Base-by-base conservation (phyloP, 2,888 invertebrate genomes). In the Liodrosophila aerea region DNA sequence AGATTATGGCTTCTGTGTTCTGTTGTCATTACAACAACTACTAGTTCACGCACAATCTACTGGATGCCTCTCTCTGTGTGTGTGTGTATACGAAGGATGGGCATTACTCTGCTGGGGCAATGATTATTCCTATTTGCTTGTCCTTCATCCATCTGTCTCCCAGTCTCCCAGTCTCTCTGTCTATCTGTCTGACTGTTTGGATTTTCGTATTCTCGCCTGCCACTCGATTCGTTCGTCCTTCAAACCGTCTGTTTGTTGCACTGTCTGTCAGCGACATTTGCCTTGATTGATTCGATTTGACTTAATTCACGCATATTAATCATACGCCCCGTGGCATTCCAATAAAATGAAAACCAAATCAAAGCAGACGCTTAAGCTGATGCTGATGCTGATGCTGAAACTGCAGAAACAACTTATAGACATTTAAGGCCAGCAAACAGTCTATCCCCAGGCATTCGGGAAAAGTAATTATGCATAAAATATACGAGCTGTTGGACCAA, bases 261-360 rank as follows among this genome's bases (percentile, higher is more conserved):
- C 61, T 56, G 40, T 54, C 52, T 62, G 68, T 53, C 57, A 45
- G 45, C 72, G 82, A 72, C 74, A 76, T 76, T 76, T 53, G 73
- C 37, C 68, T 70, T 81, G 80, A 81, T 81, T 81, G 80, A 81
- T 81, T 81, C 74, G 80, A 84, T 81, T 84, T 81, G 85, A 76
- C 81, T 78, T 78, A 80, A 78, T 80, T 83, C 68, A 80, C 85
- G 82, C 78, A 80, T 84, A 80, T 80, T 84, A 80, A 80, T 80
- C 85, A 80, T 84, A 74, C 74, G 82, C 74, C 77, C 65, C 60
- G 57, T 40, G 68, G 61, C 71, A 53, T 18, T 12, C 27, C 16
- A 15, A 18, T 33, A 34, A 7, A 45, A 31, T 16, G 8, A 63
- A 61, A 44, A 41, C 22, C 60, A 36, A 78, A 67, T 61, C 67